Evolutionary conservation across 2,888 invertebrate genomes (phyloP), one percentile per base, ranked within the genome.

Genomic region (Euzetes globulus): DNA sequence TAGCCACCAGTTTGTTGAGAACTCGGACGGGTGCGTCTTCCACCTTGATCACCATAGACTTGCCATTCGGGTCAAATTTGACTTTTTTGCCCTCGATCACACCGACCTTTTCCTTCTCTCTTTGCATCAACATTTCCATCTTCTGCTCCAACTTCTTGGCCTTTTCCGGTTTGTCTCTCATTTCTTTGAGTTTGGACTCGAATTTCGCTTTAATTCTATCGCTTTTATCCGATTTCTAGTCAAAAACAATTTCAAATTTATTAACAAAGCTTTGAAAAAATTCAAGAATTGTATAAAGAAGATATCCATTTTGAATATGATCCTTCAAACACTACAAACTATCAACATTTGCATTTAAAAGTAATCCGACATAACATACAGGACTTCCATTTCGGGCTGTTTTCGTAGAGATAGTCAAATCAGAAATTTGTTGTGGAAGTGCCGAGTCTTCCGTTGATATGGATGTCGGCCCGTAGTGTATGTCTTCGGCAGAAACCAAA

Each of bases 371-470:
- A 45, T 3, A 4, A 50, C 50, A n/a, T 19, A 50, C 52, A n/a
- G 25, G 19, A 41, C 41, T 41, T 17, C 33, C 65, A 41, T 2
- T 19, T 65, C 11, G 3, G 5, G 37, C 4, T 22, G 19, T 9
- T 19, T 70, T 45, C 15, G 47, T 45, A 1, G 70, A 70, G 47
- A 70, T 70, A 2, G 70, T 70, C 22, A 70, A 65, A 65, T 37
- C 37, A 33, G 63, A 50, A 2, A 50, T 63, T 29, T 74, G 74
- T 22, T 74, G 52, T 19, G 71, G 74, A 71, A 74, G 71, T 33
- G 58, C 71, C 33, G 74, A 74, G 71, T 74, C 74, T 71, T 74
- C 74, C 6, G 74, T 74, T 2, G 74, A 74, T 45, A 74, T 37
- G 17, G 71, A 71, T 17, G 74, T 74, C 29, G 74, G 74, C 1